Base-by-base conservation (phyloP, 2,113 vertebrate genomes). In the Lipophrys pholis region DNA sequence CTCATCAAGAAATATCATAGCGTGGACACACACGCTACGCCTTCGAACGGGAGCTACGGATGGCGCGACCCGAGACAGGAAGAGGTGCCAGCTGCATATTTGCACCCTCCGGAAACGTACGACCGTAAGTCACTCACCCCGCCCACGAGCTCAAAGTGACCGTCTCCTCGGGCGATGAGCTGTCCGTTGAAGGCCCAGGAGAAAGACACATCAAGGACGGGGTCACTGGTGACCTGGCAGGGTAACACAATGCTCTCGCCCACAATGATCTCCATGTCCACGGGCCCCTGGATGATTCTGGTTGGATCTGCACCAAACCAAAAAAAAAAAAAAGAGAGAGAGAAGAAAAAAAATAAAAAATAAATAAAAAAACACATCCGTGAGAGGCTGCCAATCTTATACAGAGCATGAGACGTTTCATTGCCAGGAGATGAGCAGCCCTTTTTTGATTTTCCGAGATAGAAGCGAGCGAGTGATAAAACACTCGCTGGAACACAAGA, bases 171-270 rank as follows among this genome's bases (percentile, higher is more conserved):
- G 91, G 92, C 94, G 0, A 96, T 91, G 49, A 95, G 93, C 12
- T 85, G 94, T n/a, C 96, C 96, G 2, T 97, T 97, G 85, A 98
- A 95, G 73, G 96, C 97, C 96, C 96, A 98, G 39, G 95, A 95
- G 88, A 98, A 99, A 40, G 90, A 94, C 41, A 95, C 93, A 65
- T 96, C 95, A 72, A 99, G 91, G 6, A 95, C 82, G 0, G 96
- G 95, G 78, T 98, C 97, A 0, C 95, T 95, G 60, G 93, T 74
- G 17, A 95, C 95, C 90, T 97, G 96, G 85, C 97, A 98, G 6
- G 96, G 96, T 80, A 97, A 87, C 67, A 98, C 93, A 0, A 98
- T 90, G 3, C 97, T 99, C 83, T 97, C 96, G 8, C 96, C 97
- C 1, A 98, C 97, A 0, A 96, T 94, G 30, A 97, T 96, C 78